These are phyloP conservation scores for Pygoscelis antarcticus DNA, from an alignment of 2,113 vertebrate genomes.

Conservation along the genomic window DNA sequence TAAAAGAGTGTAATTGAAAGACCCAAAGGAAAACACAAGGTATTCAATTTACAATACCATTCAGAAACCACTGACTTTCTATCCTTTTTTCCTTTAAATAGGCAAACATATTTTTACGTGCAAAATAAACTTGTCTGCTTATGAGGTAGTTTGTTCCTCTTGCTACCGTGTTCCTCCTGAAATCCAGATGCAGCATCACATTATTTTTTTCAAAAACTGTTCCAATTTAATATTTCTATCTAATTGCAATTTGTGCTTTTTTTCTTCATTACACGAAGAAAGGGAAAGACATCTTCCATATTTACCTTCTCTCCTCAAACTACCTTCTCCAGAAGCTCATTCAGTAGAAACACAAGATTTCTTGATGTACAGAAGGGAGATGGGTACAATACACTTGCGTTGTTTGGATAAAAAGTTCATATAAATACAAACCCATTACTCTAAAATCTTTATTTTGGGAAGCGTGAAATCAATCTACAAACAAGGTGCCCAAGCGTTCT, in stretches of 20 bases:
- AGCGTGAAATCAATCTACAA: neutral
- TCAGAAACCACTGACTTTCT: neutral
- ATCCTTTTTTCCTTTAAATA: neutral
- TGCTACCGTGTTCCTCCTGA: neutral
- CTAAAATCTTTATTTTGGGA: neutral
- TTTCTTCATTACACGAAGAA: neutral
- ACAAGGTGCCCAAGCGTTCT: neutral
- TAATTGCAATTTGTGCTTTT: neutral
- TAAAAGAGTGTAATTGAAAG: neutral
- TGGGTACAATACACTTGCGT: neutral
- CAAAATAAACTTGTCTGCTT: neutral
- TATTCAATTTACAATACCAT: neutral
- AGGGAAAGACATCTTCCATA: neutral
- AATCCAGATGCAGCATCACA: neutral
- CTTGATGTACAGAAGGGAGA: neutral
- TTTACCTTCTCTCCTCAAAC: neutral
- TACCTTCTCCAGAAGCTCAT: neutral
- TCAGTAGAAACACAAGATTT: neutral
- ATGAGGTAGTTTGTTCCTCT: neutral
- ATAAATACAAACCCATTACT: neutral
- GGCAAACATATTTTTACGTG: neutral
- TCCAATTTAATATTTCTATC: neutral
- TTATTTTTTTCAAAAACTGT: neutral
- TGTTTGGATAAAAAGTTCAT: neutral
- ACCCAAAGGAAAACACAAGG: neutral